Evolutionary conservation across 2,888 invertebrate species (phyloP).

Genomic region (Hermaeophaga mercurialis): DNA sequence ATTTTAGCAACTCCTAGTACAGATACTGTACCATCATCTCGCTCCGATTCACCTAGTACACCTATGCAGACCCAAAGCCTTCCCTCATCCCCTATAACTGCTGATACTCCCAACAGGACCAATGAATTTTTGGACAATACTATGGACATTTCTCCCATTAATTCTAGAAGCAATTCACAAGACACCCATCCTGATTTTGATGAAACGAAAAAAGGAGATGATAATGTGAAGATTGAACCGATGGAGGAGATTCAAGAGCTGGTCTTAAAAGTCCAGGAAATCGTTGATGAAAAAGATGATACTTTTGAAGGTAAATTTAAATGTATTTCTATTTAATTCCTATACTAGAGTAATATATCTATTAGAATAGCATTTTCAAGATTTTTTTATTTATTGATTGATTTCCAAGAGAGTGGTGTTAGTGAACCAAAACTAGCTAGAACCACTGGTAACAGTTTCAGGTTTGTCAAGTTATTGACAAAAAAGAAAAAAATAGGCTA

Average conservation of each 20-base stretch:
- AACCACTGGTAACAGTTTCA: no score
- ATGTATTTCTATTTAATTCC: no score
- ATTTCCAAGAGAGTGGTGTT: no score
- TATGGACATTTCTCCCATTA: conserved; percentile 67
- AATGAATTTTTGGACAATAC: conserved; percentile 65
- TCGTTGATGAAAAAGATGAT: conserved; percentile 3
- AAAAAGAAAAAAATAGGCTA: no score
- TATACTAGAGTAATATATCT: no score
- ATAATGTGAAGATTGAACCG: background rate
- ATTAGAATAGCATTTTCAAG: no score
- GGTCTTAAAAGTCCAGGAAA: background rate
- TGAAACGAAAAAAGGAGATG: background rate
- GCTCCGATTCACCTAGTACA: conserved; percentile 3
- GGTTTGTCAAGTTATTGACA: no score
- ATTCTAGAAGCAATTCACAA: conserved; percentile 43
- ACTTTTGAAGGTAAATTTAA: conserved; percentile 2
- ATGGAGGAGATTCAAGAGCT: background rate
- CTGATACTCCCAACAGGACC: conserved; percentile 53
- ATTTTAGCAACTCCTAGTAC: conserved; percentile 15
- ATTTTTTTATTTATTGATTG: no score
- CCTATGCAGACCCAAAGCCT: conserved; percentile 29
- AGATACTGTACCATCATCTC: conserved; percentile 7
- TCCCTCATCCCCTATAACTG: conserved; percentile 49
- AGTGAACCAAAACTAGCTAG: no score
- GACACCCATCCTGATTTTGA: background rate